Percentiles rank a stretch among this genome's conserved stretches.
phyloP scores from a whole-genome alignment of 2,113 vertebrate species.

The Syrrhaptes paradoxus region DNA sequence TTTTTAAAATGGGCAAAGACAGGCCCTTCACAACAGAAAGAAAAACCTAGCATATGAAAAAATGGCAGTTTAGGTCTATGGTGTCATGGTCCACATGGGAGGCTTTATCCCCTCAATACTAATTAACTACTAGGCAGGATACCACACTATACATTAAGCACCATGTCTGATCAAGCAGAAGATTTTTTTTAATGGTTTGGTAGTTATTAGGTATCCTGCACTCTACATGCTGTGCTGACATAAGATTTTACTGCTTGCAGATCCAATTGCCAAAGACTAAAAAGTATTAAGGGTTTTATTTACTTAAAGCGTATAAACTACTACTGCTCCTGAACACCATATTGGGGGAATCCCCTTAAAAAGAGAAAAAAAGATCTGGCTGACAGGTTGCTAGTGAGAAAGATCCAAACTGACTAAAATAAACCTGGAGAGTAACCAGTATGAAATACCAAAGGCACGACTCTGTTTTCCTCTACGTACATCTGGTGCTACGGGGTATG shows the following conservation, averaged over 20 bases:
- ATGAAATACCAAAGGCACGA: not conserved
- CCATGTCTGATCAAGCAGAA: slow-evolving; percentile 25
- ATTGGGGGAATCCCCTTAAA: not conserved
- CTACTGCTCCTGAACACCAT: not conserved
- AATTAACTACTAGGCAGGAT: slow-evolving; percentile 30
- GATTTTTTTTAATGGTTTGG: not conserved
- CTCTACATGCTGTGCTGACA: not conserved
- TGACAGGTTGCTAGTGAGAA: not conserved
- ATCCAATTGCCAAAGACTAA: slow-evolving; percentile 57
- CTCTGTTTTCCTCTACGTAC: not conserved
- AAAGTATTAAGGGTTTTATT: slow-evolving; percentile 48
- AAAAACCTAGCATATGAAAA: not conserved
- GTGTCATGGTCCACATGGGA: not conserved
- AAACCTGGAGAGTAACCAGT: not conserved
- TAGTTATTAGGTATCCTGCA: slow-evolving; percentile 25
- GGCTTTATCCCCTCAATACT: not conserved
- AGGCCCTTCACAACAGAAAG: not conserved
- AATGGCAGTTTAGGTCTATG: not conserved
- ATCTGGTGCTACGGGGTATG: not conserved
- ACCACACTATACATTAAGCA: not conserved
- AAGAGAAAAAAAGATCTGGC: not conserved
- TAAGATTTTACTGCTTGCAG: slow-evolving; percentile 20
- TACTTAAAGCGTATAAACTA: slow-evolving; percentile 13
- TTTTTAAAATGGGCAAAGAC: slow-evolving; percentile 13
- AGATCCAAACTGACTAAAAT: slow-evolving; percentile 5